These are phyloP conservation scores for Ypsolopha scabrella DNA, from an alignment of 2,888 invertebrate genomes.

Conservation along the genomic window DNA sequence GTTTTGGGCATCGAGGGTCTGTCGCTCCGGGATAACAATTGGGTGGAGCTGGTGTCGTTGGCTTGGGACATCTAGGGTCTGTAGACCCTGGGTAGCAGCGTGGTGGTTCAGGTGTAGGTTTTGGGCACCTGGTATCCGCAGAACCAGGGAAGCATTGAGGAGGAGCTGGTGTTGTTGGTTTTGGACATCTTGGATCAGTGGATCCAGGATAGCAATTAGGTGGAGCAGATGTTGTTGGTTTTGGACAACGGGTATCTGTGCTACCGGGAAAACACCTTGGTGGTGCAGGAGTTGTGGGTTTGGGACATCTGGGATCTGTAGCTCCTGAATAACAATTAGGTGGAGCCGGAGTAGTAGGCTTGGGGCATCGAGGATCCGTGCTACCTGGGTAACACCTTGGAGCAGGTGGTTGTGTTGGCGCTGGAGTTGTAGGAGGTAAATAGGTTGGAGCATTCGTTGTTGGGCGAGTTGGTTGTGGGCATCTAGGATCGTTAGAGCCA, in stretches of 20 bases:
- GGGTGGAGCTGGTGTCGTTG: conserved; percentile 15
- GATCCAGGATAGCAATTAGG: conserved; percentile 18
- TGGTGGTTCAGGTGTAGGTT: conserved; percentile 17
- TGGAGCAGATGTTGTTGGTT: conserved; percentile 17
- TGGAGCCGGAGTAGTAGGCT: conserved; percentile 17
- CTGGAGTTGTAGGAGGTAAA: conserved; percentile 19
- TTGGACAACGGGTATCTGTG: conserved; percentile 27
- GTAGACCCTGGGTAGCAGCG: conserved; percentile 22
- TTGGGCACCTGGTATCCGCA: conserved; percentile 20
- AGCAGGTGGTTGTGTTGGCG: conserved; percentile 16
- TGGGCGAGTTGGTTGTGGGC: conserved; percentile 23
- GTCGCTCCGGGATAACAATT: conserved; percentile 18
- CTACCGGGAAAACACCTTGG: conserved; percentile 20
- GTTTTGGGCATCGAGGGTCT: conserved; percentile 14
- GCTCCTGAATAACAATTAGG: conserved; percentile 22
- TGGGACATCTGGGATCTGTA: conserved; percentile 26
- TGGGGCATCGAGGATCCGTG: conserved; percentile 17
- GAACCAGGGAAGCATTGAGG: conserved; percentile 33
- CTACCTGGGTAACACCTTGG: conserved; percentile 18
- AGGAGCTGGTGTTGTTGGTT: conserved; percentile 15
- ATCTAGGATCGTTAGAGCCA: conserved; percentile 28
- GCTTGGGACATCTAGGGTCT: conserved; percentile 27
- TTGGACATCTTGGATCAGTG: conserved; percentile 17
- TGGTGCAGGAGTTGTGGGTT: conserved; percentile 18
- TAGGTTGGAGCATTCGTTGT: conserved; percentile 13